Percentiles rank a stretch among this genome's conserved stretches.
Evolutionary conservation across 2,888 invertebrate species (phyloP).

Genomic region (Stramonita haemastoma): DNA sequence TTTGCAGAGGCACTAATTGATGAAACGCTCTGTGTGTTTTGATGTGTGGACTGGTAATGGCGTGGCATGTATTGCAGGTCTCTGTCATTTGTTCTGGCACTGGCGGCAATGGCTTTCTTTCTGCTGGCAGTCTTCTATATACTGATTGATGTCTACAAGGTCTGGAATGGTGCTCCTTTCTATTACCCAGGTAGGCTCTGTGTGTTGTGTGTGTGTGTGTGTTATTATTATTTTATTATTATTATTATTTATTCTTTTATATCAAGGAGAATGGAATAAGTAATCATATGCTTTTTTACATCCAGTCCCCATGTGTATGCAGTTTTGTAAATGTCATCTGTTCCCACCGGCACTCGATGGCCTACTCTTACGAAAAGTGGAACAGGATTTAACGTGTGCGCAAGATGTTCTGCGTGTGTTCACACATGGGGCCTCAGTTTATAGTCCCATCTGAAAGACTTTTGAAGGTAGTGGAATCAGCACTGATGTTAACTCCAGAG

Average conservation of each 20-base stretch:
- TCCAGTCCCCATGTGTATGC: background rate
- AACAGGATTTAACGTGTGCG: no score
- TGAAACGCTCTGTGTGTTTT: background rate
- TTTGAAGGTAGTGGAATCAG: no score
- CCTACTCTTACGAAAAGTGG: no score
- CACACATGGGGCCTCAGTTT: no score
- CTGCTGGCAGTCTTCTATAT: conserved; percentile 86
- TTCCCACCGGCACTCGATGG: no score
- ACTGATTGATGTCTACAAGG: conserved; percentile 85
- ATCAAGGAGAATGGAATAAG: no score
- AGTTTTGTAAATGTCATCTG: background rate
- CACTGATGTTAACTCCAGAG: no score
- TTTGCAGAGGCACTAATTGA: background rate
- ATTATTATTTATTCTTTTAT: no score
- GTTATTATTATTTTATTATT: no score
- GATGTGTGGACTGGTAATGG: background rate
- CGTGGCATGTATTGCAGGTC: conserved; percentile 82
- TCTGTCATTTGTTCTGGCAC: conserved; percentile 90
- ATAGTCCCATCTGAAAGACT: no score
- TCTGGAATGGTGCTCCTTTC: conserved; percentile 94
- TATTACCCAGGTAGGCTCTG: conserved; percentile 84
- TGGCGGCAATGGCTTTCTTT: conserved; percentile 87
- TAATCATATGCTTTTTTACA: no score
- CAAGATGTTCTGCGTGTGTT: no score
- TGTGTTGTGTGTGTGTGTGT: background rate